These are phyloP conservation scores for Enteromius argenteus DNA, from an alignment of 2,797 vertebrate species.

Conservation along the genomic window DNA sequence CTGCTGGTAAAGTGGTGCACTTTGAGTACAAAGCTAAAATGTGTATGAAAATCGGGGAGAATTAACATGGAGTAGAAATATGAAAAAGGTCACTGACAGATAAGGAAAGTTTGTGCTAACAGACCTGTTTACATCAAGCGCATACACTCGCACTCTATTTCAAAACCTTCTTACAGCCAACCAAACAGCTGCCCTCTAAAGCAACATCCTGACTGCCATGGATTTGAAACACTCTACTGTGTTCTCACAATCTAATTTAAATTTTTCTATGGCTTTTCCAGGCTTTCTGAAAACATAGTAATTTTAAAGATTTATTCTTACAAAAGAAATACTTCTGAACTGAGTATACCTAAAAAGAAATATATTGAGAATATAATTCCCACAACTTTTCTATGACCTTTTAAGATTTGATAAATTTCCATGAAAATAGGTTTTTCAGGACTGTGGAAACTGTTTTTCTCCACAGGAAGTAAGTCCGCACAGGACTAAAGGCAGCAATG, in stretches of 20 bases:
- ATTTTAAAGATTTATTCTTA: neutral
- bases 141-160: neutral
- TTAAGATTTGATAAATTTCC: neutral
- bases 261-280: neutral
- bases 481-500: neutral
- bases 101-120: neutral
- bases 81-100: neutral
- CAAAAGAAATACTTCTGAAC: neutral
- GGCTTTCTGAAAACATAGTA: neutral
- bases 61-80: neutral
- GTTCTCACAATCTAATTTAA: neutral
- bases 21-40: constrained; percentile 30
- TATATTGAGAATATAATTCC: neutral
- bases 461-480: neutral
- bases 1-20: constrained; percentile 12
- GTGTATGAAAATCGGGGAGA: constrained; percentile 4
- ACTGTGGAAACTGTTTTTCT: neutral
- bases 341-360: neutral
- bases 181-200: neutral
- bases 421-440: neutral
- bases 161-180: neutral
- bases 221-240: neutral
- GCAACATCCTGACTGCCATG: neutral
- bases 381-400: neutral
- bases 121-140: neutral